phyloP scores from a whole-genome alignment of 2,888 invertebrate species.

The Autographa pulchrina region DNA sequence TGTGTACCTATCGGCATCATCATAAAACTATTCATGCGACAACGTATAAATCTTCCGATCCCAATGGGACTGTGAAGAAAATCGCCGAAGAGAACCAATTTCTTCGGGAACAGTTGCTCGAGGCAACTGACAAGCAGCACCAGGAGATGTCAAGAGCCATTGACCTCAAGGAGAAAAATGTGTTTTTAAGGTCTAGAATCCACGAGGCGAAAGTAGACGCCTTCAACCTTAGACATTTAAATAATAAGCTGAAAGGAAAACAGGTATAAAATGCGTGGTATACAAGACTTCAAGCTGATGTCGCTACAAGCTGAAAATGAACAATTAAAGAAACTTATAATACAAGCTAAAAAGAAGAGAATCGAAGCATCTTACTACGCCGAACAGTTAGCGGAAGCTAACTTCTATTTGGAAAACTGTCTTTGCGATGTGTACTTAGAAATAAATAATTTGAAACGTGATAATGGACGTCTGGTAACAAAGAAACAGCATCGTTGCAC shows the following conservation, averaged over 20 bases:
- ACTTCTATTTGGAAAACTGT: conserved; percentile 73
- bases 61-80: conserved; percentile 48
- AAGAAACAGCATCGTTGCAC: conserved; percentile 6
- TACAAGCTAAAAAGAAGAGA: conserved; percentile 68
- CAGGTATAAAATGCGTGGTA: conserved; percentile 45
- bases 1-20: conserved; percentile 49
- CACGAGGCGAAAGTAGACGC: conserved; percentile 67
- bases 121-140: conserved; percentile 79
- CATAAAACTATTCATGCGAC: conserved; percentile 48
- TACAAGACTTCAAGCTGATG: conserved; percentile 57
- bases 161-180: conserved; percentile 76
- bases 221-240: conserved; percentile 59
- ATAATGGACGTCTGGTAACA: conserved; percentile 40
- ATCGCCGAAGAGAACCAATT: conserved; percentile 66
- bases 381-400: conserved; percentile 72
- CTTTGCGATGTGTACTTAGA: conserved; percentile 67
- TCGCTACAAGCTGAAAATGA: conserved; percentile 70
- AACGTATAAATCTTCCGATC: conserved; percentile 31
- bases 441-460: conserved; percentile 63
- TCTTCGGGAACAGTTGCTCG: conserved; percentile 65
- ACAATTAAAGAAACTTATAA: conserved; percentile 67
- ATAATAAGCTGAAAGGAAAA: conserved; percentile 39
- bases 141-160: conserved; percentile 84
- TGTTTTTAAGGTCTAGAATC: conserved; percentile 63
- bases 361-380: conserved; percentile 75